These are phyloP conservation scores for Mirounga angustirostris DNA, from an alignment of 2,113 vertebrate species.

Conservation along the genomic window DNA sequence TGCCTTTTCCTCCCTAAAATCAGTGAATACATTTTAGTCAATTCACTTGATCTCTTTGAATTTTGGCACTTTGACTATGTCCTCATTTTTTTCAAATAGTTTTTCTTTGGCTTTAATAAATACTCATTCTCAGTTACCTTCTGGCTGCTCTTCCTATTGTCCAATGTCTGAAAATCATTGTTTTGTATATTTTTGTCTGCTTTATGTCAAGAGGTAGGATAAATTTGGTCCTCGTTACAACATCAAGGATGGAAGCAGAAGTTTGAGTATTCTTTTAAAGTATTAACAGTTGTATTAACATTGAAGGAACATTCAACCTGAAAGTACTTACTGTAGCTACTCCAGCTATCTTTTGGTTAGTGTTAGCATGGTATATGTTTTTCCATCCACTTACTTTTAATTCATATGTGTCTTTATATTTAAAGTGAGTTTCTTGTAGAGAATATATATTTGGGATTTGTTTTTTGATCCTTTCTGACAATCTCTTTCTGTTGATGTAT, in stretches of 20 bases:
- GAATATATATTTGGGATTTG: not conserved
- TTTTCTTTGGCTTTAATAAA: not conserved
- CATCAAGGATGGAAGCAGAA: not conserved
- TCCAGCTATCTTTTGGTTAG: not conserved
- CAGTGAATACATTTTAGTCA: not conserved
- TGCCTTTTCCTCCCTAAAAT: not conserved
- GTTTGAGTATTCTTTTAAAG: slow-evolving; percentile 8
- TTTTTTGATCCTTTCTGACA: not conserved
- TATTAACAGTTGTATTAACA: not conserved
- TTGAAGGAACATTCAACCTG: not conserved
- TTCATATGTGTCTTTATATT: not conserved
- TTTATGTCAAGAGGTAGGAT: not conserved
- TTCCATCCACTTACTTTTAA: not conserved
- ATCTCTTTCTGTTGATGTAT: not conserved
- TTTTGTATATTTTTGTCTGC: not conserved
- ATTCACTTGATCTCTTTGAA: not conserved
- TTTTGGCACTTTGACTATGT: not conserved
- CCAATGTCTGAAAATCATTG: not conserved
- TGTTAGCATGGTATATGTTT: not conserved
- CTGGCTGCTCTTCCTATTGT: not conserved
- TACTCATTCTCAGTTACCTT: not conserved
- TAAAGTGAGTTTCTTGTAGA: not conserved
- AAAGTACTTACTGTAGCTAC: not conserved
- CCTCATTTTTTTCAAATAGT: not conserved
- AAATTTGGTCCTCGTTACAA: not conserved